Base-by-base conservation (phyloP, 2,797 vertebrate species). In the Liasis olivaceus region DNA sequence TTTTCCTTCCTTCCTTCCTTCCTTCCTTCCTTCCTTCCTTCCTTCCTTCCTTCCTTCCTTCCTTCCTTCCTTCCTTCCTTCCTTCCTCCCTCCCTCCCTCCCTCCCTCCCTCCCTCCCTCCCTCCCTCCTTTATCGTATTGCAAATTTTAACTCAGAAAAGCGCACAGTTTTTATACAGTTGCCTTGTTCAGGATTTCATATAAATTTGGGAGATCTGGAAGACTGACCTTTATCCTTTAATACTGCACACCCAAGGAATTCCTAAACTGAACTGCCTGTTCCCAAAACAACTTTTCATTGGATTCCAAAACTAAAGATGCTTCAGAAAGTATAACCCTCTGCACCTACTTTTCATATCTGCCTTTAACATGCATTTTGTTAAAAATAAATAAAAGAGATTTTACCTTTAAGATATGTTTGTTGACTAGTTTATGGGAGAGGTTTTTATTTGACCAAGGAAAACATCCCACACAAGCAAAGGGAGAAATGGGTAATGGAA, bases 81-180 rank as follows among this genome's bases (percentile, higher is more conserved):
- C 0, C 28, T 58, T 14, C 14, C 85, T 58, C 3, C 2, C 54
- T 20, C 1, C n/a, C 31, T 60, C 1, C 93, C 24, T 4, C 14
- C 88, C n/a, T 1, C 92, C 56, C 91, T 94, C 89, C 12, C 3
- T 5, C 12, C 13, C 0, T 69, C 4, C n/a, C 5, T 17, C n/a
- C 5, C n/a, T 1, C 91, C 47, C 92, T 93, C 88, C 59, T 13
- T 89, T 42, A 8, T 3, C 84, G 77, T 26, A 20, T 0, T 0
- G 7, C 24, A n/a, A 66, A 47, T 63, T 54, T 91, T 87, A 3
- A 31, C 6, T 95, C 51, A 69, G 7, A 28, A 7, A 2, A 0
- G 90, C 24, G 31, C 60, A 12, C 36, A 1, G 36, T 36, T 36
- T 36, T 2, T 2, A 90, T 2, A 1, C 1, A 93, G 13, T 36